Percentiles rank a stretch among this genome's conserved stretches.
These are phyloP conservation scores for Chloromyia formosa DNA, from an alignment of 2,888 invertebrate species.

Conservation along the genomic window DNA sequence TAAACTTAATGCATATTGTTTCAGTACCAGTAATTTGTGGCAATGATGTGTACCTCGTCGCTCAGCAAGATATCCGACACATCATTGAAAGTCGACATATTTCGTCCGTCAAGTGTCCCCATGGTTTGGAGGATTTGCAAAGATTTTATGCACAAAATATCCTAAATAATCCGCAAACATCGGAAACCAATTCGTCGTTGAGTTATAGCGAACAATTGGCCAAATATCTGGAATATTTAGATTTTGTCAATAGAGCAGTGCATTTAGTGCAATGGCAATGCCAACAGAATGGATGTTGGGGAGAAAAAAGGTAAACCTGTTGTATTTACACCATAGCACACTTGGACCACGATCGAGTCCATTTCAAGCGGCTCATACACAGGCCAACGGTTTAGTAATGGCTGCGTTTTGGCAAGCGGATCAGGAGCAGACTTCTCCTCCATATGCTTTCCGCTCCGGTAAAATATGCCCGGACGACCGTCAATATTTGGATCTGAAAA, in stretches of 20 bases:
- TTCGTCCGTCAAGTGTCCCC: constrained; percentile 51
- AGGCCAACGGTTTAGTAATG: too few species aligned
- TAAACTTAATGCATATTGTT: too few species aligned
- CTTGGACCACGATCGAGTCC: too few species aligned
- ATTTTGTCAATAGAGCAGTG: constrained; percentile 6
- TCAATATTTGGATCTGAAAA: too few species aligned
- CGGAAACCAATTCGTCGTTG: not conserved
- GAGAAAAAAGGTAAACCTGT: too few species aligned
- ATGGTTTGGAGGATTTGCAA: constrained; percentile 22
- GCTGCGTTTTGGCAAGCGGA: too few species aligned
- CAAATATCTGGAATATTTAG: not conserved
- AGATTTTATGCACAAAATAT: not conserved
- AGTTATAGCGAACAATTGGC: not conserved
- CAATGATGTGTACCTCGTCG: constrained; percentile 55
- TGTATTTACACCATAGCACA: too few species aligned
- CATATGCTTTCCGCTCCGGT: too few species aligned
- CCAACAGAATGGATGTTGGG: constrained; percentile 10
- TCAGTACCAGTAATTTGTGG: constrained; percentile 57
- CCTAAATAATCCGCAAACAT: not conserved
- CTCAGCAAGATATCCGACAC: constrained; percentile 59
- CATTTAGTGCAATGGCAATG: constrained; percentile 13
- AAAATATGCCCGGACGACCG: too few species aligned
- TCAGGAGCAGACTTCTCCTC: too few species aligned
- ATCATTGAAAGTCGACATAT: constrained; percentile 56
- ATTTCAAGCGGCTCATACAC: too few species aligned